These are phyloP conservation scores for Prunella himalayana DNA, from an alignment of 2,113 vertebrate genomes.

Conservation along the genomic window DNA sequence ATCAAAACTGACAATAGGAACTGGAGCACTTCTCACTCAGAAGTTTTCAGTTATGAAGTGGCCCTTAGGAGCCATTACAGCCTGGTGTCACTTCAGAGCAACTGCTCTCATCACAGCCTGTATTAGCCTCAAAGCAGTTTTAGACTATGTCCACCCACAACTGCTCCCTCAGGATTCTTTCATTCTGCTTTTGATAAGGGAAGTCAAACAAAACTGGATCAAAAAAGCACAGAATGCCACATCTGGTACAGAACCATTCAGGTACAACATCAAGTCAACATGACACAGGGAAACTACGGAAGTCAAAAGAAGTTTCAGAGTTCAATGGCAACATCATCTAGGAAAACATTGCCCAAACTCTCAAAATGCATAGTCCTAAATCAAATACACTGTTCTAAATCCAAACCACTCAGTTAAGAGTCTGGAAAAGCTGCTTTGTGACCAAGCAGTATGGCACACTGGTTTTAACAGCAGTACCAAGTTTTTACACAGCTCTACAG, in stretches of 20 bases:
- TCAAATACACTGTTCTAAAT: background rate
- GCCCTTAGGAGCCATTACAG: background rate
- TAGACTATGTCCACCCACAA: background rate
- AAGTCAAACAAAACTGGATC: background rate
- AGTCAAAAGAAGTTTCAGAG: background rate
- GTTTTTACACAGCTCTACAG: background rate
- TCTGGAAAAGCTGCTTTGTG: background rate
- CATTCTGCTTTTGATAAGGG: background rate
- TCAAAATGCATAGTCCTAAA: background rate
- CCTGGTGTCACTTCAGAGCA: background rate
- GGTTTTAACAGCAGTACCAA: background rate
- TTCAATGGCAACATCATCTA: background rate
- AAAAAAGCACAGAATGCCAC: background rate
- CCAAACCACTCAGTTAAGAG: background rate
- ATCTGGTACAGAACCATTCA: background rate
- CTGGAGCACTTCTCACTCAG: background rate
- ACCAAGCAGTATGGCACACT: background rate
- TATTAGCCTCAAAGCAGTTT: background rate
- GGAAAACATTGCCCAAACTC: background rate
- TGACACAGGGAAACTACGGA: background rate
- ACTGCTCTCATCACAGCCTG: background rate
- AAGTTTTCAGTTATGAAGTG: background rate
- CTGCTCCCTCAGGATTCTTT: background rate
- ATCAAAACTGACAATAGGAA: background rate
- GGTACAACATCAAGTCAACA: background rate